Percentiles rank a stretch among this genome's conserved stretches.
phyloP scores from a whole-genome alignment of 1,140 invertebrate species.

The Calliphora vicina region DNA sequence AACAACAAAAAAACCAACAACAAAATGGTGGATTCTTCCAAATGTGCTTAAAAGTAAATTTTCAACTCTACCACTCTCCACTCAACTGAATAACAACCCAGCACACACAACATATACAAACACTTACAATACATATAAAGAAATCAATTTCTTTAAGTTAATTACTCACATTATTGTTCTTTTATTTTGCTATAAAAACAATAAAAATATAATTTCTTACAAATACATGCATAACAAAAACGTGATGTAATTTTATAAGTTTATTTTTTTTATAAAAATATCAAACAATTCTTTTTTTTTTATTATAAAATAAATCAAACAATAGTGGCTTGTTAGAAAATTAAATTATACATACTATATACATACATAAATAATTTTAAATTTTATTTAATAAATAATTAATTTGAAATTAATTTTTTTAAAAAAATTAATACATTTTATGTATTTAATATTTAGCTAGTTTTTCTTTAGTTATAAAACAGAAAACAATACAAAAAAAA shows the following conservation, averaged over 20 bases:
- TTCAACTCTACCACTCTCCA: constrained; percentile 15
- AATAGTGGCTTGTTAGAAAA: constrained; percentile 21
- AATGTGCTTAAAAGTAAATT: constrained; percentile 40
- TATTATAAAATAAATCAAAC: neutral
- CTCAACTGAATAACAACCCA: neutral
- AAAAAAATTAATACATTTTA: constrained; percentile 34
- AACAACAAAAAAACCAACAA: neutral
- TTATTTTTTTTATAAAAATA: constrained; percentile 5
- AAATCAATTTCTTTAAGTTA: constrained; percentile 3
- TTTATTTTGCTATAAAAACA: neutral
- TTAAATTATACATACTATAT: neutral
- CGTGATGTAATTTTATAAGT: constrained; percentile 25
- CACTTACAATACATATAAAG: neutral
- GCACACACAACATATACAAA: neutral
- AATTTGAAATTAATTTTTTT: constrained; percentile 58
- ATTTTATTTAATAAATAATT: constrained; percentile 43
- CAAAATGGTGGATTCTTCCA: constrained; percentile 40
- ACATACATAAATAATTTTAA: neutral
- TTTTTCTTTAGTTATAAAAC: constrained; percentile 25
- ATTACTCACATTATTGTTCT: neutral
- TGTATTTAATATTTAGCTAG: constrained; percentile 39
- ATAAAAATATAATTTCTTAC: neutral
- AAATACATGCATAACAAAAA: neutral
- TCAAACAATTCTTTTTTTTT: neutral
- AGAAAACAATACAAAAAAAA: neutral